These are phyloP conservation scores for Pachyramphus minor DNA, from an alignment of 2,113 vertebrate genomes.

Conservation along the genomic window DNA sequence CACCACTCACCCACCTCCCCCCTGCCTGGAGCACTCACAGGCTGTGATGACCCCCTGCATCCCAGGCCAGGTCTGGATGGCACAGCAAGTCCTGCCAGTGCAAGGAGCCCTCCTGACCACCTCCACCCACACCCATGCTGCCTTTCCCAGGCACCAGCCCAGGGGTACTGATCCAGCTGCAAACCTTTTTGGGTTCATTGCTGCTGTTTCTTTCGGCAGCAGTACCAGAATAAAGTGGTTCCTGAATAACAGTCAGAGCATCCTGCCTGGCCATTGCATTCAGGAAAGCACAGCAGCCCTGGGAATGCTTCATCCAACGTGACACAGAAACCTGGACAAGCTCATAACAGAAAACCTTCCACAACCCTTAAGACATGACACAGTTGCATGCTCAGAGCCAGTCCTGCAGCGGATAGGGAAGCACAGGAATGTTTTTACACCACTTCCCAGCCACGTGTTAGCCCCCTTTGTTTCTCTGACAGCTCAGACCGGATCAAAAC, in stretches of 20 bases:
- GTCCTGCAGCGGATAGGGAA: background rate
- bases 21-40: background rate
- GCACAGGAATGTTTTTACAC: background rate
- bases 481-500: background rate
- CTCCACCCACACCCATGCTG: background rate
- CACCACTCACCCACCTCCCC: background rate
- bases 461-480: background rate
- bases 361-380: fast-evolving
- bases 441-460: background rate
- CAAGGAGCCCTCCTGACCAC: background rate
- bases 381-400: background rate
- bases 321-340: background rate
- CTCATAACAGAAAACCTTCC: background rate
- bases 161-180: background rate
- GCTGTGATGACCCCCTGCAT: too few species aligned
- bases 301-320: background rate
- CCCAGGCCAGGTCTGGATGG: background rate
- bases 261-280: background rate
- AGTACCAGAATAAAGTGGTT: background rate
- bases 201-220: background rate
- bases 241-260: background rate
- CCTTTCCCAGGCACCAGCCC: background rate
- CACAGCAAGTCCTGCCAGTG: fast-evolving
- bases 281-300: background rate
- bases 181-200: background rate